phyloP scores from a whole-genome alignment of 2,888 invertebrate species.

The Liodrosophila aerea region DNA sequence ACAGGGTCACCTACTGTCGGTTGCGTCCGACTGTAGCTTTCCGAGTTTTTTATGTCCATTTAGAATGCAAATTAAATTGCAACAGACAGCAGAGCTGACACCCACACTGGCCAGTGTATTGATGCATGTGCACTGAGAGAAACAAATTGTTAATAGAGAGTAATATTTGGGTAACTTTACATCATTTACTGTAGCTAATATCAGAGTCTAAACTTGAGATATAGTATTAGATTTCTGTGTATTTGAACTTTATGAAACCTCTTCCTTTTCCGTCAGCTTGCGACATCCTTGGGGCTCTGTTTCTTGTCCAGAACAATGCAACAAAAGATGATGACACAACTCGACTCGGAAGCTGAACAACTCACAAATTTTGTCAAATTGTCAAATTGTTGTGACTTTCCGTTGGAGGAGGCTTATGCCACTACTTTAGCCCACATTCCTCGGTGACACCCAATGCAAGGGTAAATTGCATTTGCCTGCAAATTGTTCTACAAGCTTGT shows the following conservation, averaged over 20 bases:
- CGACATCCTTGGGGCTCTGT: too few relatives aligned
- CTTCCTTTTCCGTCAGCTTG: too few relatives aligned
- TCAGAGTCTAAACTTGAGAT: too few relatives aligned
- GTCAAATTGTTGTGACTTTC: not conserved
- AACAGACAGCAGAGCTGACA: constrained; percentile 20
- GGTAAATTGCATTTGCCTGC: constrained; percentile 58
- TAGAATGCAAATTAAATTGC: constrained; percentile 63
- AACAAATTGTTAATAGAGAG: too few relatives aligned
- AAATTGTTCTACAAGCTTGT: constrained; percentile 41
- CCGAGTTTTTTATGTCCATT: constrained; percentile 56
- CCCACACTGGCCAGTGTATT: constrained; percentile 8
- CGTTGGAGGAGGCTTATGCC: constrained; percentile 19
- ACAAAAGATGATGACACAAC: constrained; percentile 42
- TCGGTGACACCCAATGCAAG: constrained; percentile 27
- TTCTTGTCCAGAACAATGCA: constrained; percentile 54
- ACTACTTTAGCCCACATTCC: constrained; percentile 10
- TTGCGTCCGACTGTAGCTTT: too few relatives aligned
- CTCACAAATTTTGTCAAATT: too few relatives aligned
- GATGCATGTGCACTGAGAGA: constrained; percentile 8
- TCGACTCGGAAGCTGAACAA: not conserved
- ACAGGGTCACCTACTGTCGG: too few relatives aligned
- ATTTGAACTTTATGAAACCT: too few relatives aligned
- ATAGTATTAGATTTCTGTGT: too few relatives aligned
- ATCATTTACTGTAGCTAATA: too few relatives aligned
- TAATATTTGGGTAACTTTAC: too few relatives aligned